Base-by-base conservation (phyloP, 2,888 invertebrate genomes). In the Ormyrus nitidulus region DNA sequence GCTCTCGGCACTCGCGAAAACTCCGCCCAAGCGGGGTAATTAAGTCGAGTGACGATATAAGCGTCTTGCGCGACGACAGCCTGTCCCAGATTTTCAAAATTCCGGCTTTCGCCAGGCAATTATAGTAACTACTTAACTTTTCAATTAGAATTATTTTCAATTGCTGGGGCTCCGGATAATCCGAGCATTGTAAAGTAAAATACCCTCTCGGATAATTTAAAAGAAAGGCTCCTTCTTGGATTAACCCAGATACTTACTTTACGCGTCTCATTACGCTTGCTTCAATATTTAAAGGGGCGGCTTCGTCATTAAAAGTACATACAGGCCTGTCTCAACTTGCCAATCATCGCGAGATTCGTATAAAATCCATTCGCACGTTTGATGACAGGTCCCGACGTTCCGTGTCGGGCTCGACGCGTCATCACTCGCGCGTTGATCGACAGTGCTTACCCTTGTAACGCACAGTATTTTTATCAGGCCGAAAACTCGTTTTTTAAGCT, bases 301-400 rank as follows among this genome's bases (percentile, higher is more conserved):
- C 51, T 19, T 3, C 34, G 34, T 3, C 34, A 34, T 34, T 34
- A 34, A 34, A 4, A 19, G 19, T 48, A 66, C n/a, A 19, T n/a
- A n/a, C n/a, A 3, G 2, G 49, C 10, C 10, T 65, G 69, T 9
- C 56, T 69, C n/a, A 69, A 68, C 13, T 56, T 69, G 69, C 9
- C 69, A 34, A 34, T 34, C 11, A 46, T 69, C 69, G 6, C 5
- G 2, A 5, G 10, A 56, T 69, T 69, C 46, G 34, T 34, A 69
- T 69, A 69, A 69, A 69, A 69, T 56, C 56, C 69, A 58, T 69
- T 69, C 46, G 46, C 46, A 34, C 2, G n/a, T 48, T 56, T 10
- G 44, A 69, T 56, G 46, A 58, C n/a, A 1, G 34, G 34, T 34
- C 5, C 5, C 9, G 11, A 11, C 34, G 6, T 61, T 34, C 11